A percentile compares a stretch with the other conserved stretches of the same genome.
phyloP scores from a whole-genome alignment of 2,888 invertebrate genomes.

The Bhutanitis thaidina region DNA sequence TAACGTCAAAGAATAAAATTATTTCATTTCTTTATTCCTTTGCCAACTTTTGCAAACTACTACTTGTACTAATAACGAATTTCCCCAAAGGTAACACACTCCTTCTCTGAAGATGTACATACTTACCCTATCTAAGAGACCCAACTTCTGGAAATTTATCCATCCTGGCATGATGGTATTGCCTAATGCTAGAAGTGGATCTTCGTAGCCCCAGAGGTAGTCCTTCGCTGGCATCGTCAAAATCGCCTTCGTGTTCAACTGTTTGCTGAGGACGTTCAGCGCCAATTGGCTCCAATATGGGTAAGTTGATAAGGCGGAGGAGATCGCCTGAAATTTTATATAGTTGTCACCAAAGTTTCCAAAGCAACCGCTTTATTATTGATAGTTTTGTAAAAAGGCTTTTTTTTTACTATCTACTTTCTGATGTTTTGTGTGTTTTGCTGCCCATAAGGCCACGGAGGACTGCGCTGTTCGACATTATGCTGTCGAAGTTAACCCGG shows the following conservation, averaged over 20 bases:
- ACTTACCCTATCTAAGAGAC: constrained; percentile 90
- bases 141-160: constrained; percentile 86
- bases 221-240: constrained; percentile 83
- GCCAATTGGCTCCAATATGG: constrained; percentile 80
- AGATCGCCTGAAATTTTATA: constrained; percentile 74
- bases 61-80: too few relatives aligned
- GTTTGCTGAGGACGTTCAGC: constrained; percentile 77
- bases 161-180: constrained; percentile 84
- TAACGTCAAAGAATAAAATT: too few relatives aligned
- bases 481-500: too few relatives aligned
- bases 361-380: too few relatives aligned
- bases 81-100: too few relatives aligned
- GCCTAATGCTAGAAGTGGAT: constrained; percentile 84
- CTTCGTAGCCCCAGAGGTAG: constrained; percentile 91
- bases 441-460: too few relatives aligned
- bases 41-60: too few relatives aligned
- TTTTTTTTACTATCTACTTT: too few relatives aligned
- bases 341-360: too few relatives aligned
- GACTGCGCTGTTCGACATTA: too few relatives aligned
- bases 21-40: too few relatives aligned
- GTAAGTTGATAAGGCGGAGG: constrained; percentile 73
- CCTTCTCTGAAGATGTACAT: constrained; percentile 52
- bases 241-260: constrained; percentile 81
- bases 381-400: neutral
- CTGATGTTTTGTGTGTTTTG: too few relatives aligned